Base-by-base conservation (phyloP, 2,113 vertebrate species). In the Sakesphorus luctuosus region DNA sequence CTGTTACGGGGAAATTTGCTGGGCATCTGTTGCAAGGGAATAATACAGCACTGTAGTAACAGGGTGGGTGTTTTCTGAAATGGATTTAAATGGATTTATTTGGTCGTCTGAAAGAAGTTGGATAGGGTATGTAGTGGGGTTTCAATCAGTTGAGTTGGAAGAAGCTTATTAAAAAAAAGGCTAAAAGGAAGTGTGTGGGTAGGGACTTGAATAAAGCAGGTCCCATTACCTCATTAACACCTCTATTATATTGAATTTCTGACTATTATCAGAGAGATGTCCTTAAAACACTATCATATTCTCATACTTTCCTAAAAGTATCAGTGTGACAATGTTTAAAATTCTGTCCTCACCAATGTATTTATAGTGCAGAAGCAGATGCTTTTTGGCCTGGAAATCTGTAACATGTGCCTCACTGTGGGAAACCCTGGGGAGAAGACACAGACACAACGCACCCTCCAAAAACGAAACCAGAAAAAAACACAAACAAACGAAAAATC, bases 51-150 rank as follows among this genome's bases (percentile, higher is more conserved):
- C 18, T 38, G 9, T 44, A 58, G 21, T 21, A 67, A 9, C 24
- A 36, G 46, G 2, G 2, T 23, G 4, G 4, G 9, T 0, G 1
- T 1, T 20, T 55, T 47, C 40, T 81, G 40, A 17, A 28, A 76
- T 40, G 12, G 18, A 65, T 49, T 69, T 35, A 33, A 79, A 59
- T 26, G 6, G 4, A 35, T 74, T 47, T 53, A 26, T 61, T 61
- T 26, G 21, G 15, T 46, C 80, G 25, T 79, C 40, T 66, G 68
- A 47, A 90, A 65, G 62, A 47, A 65, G 20, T 5, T 46, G 16
- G 9, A 11, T 33, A 53, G 33, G 28, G 16, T 40, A 29, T 40
- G 11, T 35, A 67, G 15, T 24, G 19, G 13, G 23, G 25, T 40
- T 76, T 72, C 36, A 52, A 2, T 67, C 36, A 56, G 40, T 20